A percentile compares a stretch with the other conserved stretches of the same genome.
These are phyloP conservation scores for Agrotis ipsilon DNA, from an alignment of 2,888 invertebrate genomes.

Conservation along the genomic window DNA sequence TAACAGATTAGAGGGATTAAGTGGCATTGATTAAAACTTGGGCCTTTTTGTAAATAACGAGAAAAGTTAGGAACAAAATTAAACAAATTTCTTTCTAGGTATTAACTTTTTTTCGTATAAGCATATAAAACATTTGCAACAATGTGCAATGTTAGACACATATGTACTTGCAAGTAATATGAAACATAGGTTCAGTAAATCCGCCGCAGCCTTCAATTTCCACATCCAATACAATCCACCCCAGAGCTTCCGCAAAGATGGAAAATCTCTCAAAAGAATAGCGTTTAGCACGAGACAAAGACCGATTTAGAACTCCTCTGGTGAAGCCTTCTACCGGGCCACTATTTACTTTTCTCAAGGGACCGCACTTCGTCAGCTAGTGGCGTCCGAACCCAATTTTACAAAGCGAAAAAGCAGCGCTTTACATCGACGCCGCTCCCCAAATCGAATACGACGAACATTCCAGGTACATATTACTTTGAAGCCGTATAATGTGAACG, in stretches of 20 bases:
- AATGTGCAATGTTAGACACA: neutral
- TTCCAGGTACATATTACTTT: constrained; percentile 74
- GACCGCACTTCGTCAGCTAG: constrained; percentile 80
- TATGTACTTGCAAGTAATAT: constrained; percentile 37
- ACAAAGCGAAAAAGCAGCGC: constrained; percentile 78
- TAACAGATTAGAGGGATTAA: constrained; percentile 78
- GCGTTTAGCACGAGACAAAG: constrained; percentile 89
- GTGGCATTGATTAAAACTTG: constrained; percentile 70
- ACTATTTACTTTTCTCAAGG: constrained; percentile 88
- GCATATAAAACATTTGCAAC: constrained; percentile 5
- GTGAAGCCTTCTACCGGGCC: constrained; percentile 82
- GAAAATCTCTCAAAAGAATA: constrained; percentile 89
- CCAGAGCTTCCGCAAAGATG: constrained; percentile 83
- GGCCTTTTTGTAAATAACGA: constrained; percentile 25
- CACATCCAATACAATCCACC: constrained; percentile 82
- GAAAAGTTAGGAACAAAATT: constrained; percentile 5
- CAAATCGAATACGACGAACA: constrained; percentile 72
- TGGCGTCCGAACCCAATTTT: constrained; percentile 78
- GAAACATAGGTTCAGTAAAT: constrained; percentile 70
- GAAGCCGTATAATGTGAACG: constrained; percentile 73
- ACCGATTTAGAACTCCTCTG: constrained; percentile 86
- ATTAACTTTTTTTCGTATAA: neutral
- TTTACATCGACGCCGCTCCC: constrained; percentile 61
- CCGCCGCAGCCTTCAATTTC: constrained; percentile 78
- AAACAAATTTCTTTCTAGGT: neutral